Base-by-base conservation (phyloP, 2,888 invertebrate genomes). In the Ectemnius cavifrons region DNA sequence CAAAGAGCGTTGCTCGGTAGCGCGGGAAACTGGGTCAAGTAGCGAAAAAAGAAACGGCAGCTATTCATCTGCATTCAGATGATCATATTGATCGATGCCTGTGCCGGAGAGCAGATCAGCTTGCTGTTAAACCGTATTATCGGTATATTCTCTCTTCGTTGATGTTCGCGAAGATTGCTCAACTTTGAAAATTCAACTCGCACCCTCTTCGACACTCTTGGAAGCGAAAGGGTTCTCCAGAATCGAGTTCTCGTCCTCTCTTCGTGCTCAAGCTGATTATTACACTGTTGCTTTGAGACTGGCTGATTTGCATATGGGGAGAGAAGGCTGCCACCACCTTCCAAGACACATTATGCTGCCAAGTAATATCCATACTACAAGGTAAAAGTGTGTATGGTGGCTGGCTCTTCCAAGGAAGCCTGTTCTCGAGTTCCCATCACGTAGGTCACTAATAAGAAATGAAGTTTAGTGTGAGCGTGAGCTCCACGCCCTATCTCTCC, bases 21-120 rank as follows among this genome's bases (percentile, higher is more conserved):
- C 37, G 5, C 37, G 37, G 37, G 64, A 63, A 80, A 75, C 20
- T 66, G 18, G 72, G 74, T 75, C 77, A 75, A 75, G 67, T 60
- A 62, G 46, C 23, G 71, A 68, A 45, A 61, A 37, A 71, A 69
- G 64, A 57, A 75, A 37, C 61, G 63, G 47, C 67, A 57, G 56
- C 67, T 23, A 67, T 71, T 73, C 59, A 68, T 80, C 70, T 64
- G 72, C 74, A 67, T 62, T 71, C 63, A 52, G 18, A 69, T 20
- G 57, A 80, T 75, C 69, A 46, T 72, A 28, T 45, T 56, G 71
- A 80, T 75, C 75, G 78, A 69, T 73, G 65, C 52, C 45, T 49
- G 8, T 45, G n/a, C 37, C 63, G 27, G n/a, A 28, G 37, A 37
- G 37, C 6, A 37, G 11, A 37, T 37, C 37, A 37, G 37, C 27